Evolutionary conservation across 1,140 invertebrate genomes (phyloP), one percentile per base, ranked within the genome.

Genomic region (Brachionus calyciflorus): DNA sequence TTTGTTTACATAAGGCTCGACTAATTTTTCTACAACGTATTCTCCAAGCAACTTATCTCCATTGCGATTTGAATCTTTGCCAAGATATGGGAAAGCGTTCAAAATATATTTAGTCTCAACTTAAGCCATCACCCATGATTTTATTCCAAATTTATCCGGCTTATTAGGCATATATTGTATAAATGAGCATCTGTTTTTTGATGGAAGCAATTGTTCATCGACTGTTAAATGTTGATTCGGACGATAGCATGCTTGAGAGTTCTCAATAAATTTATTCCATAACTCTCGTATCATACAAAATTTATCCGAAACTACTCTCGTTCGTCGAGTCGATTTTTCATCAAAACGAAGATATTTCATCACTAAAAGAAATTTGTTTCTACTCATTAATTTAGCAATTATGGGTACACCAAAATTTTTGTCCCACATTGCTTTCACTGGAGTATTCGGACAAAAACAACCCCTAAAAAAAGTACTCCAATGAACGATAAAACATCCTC

Each of bases 111-210:
- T 40, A 21, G 14, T 65, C 6, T 41, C 37, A 10, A 65, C 60
- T 9, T 41, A 33, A 65, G 12, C 33, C 7, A 65, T 10, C n/a
- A 65, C 1, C 60, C 30, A 65, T 21, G 30, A 65, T 26, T 65
- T 65, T 2, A 65, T 24, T 1, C 60, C 60, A 24, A 41, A 65
- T 44, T 65, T 65, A 21, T 40, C 37, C n/a, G 60, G 60, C 17
- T 65, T 65, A 6, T 41, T 65, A 10, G 60, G 60, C 33, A 65
- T 65, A 41, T 65, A 65, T 44, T 65, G 60, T 7, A 65, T 41
- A 26, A 41, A 65, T 2, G 33, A 65, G n/a, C 60, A 65, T 19
- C 30, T n/a, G 44, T 41, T 41, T 41, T 41, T 40, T 17, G 37
- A 65, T 7, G 60, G 0, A 2, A 65, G 19, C 17, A 65, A 41